phyloP scores from a whole-genome alignment of 2,797 vertebrate species.

The Sandelia bainsii region DNA sequence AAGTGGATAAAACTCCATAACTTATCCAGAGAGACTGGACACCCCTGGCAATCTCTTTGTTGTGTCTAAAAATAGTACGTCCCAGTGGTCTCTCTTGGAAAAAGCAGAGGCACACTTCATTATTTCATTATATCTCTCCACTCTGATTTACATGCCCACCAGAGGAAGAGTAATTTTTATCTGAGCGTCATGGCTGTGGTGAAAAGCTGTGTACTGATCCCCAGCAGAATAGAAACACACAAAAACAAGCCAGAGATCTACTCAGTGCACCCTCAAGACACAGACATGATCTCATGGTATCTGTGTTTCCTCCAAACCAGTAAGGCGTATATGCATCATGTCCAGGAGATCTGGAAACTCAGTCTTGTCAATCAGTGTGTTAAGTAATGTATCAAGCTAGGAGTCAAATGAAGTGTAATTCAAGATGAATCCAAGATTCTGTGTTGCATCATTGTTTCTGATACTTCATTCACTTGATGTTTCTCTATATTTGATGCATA shows the following conservation, averaged over 20 bases:
- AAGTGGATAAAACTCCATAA: constrained; percentile 71
- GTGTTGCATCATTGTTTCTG: constrained; percentile 51
- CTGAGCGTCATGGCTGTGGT: constrained; percentile 52
- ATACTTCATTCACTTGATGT: constrained; percentile 47
- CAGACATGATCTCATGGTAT: constrained; percentile 82
- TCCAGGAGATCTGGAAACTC: constrained; percentile 70
- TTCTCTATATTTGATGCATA: constrained; percentile 47
- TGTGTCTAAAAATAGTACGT: constrained; percentile 81
- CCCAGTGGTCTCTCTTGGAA: constrained; percentile 67
- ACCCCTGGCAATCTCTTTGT: constrained; percentile 82
- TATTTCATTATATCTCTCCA: constrained; percentile 74
- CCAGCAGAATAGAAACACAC: constrained; percentile 66
- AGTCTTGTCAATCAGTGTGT: constrained; percentile 65
- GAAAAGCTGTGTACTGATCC: constrained; percentile 67
- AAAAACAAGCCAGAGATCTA: constrained; percentile 72
- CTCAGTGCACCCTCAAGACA: constrained; percentile 69
- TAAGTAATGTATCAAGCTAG: constrained; percentile 82
- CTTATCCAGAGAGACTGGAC: constrained; percentile 75
- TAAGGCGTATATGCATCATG: constrained; percentile 72
- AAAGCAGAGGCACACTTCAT: constrained; percentile 64
- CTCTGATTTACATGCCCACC: constrained; percentile 76
- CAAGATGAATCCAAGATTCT: constrained; percentile 66
- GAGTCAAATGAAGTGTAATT: constrained; percentile 69
- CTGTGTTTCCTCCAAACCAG: constrained; percentile 77
- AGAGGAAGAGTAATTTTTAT: constrained; percentile 73